phyloP scores from a whole-genome alignment of 2,888 invertebrate species.

The Myopa tessellatipennis region DNA sequence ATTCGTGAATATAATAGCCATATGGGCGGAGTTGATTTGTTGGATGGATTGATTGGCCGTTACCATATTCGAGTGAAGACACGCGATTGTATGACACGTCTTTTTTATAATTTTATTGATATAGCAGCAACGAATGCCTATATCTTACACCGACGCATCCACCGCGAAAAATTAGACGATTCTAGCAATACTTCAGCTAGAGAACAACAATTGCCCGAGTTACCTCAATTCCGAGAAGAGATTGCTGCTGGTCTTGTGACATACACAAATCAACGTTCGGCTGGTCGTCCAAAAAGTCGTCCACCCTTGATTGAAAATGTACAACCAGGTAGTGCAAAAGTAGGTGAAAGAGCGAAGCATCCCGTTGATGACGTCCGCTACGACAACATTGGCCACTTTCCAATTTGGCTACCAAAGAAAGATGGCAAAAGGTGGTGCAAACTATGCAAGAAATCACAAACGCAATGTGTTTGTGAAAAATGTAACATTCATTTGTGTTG shows the following conservation, averaged over 20 bases:
- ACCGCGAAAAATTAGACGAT: conserved; percentile 2
- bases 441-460: conserved; percentile 11
- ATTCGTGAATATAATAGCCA: not conserved
- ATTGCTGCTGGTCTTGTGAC: not conserved
- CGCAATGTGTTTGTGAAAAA: no score
- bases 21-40: not conserved
- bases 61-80: conserved; percentile 33
- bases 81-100: no score
- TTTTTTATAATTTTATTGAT: conserved; percentile 38
- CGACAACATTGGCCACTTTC: conserved; percentile 25
- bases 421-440: conserved; percentile 39
- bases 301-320: not conserved
- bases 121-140: conserved; percentile 35
- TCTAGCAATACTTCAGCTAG: conserved; percentile 5
- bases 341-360: not conserved
- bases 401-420: conserved; percentile 23
- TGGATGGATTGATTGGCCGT: conserved; percentile 38
- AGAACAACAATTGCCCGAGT: no score
- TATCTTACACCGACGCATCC: conserved; percentile 26
- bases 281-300: not conserved
- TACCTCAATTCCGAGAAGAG: no score
- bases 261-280: conserved; percentile 33
- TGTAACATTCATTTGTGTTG: conserved; percentile 29
- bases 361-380: conserved; percentile 35
- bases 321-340: conserved; percentile 5